phyloP scores from a whole-genome alignment of 30 jellyfish, hydroid and myxozoan genomes.

The Catostylus mosaicus region DNA sequence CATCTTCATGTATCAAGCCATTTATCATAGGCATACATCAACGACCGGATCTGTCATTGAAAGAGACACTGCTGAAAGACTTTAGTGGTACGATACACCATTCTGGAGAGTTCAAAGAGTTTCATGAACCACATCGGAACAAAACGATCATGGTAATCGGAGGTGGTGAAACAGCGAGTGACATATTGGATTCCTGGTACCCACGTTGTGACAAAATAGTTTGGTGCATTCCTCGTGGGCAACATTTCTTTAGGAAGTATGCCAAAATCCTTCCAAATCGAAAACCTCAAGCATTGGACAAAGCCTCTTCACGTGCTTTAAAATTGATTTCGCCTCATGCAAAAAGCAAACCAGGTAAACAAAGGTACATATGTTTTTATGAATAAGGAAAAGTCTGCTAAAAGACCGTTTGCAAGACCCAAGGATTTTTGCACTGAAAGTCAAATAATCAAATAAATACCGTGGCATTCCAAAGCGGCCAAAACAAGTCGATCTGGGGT shows the following conservation, averaged over 20 bases:
- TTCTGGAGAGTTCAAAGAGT: constrained; percentile 80
- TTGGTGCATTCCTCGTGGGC: constrained; percentile 97
- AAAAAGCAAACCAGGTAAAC: constrained; percentile 83
- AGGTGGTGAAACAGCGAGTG: constrained; percentile 97
- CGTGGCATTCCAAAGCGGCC: no score
- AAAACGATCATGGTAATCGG: constrained; percentile 74
- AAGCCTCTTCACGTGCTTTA: constrained; percentile 87
- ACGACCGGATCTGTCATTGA: constrained; percentile 55
- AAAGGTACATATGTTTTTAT: no score
- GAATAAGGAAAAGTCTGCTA: no score
- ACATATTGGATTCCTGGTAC: constrained; percentile 79
- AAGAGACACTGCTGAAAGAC: constrained; percentile 40
- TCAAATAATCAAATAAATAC: no score
- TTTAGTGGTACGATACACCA: constrained; percentile 77
- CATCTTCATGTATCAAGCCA: no score
- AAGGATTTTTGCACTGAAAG: no score
- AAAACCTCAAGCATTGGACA: constrained; percentile 91
- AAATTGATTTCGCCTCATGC: constrained; percentile 75
- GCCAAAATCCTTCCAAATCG: constrained; percentile 85
- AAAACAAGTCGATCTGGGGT: no score
- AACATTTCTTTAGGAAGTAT: constrained; percentile 85
- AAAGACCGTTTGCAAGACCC: no score
- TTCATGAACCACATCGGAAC: constrained; percentile 53
- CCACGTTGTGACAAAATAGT: constrained; percentile 56
- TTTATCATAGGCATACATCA: constrained; percentile 70